These are phyloP conservation scores for Reinhardtius hippoglossoides DNA, from an alignment of 2,113 vertebrate species.

Conservation along the genomic window DNA sequence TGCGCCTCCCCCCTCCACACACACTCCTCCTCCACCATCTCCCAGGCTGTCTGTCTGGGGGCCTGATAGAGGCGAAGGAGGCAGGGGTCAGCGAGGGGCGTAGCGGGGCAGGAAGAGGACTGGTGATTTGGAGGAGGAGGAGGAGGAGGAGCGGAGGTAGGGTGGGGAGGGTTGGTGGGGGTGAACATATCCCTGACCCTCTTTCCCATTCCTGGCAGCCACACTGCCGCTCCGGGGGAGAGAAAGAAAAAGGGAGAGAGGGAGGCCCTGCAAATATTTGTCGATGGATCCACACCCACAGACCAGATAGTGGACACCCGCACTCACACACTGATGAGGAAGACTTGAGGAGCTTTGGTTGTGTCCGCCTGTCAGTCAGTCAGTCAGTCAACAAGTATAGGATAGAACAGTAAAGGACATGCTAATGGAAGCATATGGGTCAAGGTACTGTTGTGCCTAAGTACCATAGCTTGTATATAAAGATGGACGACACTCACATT, in stretches of 20 bases:
- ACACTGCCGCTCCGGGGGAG: slow-evolving; percentile 53
- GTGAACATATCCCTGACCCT: slow-evolving; percentile 64
- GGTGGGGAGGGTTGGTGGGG: neutral
- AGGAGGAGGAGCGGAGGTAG: slow-evolving; percentile 2
- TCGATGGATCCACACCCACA: slow-evolving; percentile 63
- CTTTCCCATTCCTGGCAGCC: slow-evolving; percentile 69
- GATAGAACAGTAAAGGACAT: no score
- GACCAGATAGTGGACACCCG: slow-evolving; percentile 62
- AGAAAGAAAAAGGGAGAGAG: slow-evolving; percentile 25
- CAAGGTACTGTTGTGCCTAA: no score
- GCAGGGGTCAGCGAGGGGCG: slow-evolving; percentile 9
- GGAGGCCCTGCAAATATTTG: slow-evolving; percentile 70
- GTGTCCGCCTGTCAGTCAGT: no score
- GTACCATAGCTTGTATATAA: no score
- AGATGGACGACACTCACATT: no score
- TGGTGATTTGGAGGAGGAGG: slow-evolving; percentile 68
- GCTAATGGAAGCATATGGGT: no score
- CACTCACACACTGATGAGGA: neutral
- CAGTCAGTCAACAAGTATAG: no score
- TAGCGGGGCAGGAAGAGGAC: slow-evolving; percentile 68
- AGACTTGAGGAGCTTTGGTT: no score
- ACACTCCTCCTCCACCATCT: slow-evolving; percentile 39
- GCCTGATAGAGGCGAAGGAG: slow-evolving; percentile 42
- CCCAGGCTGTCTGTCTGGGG: slow-evolving; percentile 68
- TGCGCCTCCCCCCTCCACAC: slow-evolving; percentile 1